Conservation (phyloP, 2,888 invertebrate genomes). For the Thera obeliscata region DNA sequence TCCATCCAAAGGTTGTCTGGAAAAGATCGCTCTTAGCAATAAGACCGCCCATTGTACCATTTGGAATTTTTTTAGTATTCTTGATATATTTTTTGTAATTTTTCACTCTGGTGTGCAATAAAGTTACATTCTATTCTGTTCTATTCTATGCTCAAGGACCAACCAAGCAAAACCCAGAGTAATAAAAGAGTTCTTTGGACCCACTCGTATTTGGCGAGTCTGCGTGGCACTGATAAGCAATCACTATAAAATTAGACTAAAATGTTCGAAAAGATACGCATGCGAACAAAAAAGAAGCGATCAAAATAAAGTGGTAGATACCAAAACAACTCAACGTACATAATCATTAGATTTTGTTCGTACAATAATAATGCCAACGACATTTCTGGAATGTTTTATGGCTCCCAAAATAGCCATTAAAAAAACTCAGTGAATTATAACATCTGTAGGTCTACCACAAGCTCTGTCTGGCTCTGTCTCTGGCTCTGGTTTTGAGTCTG, state of each 20-base stretch:
- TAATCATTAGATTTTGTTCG: conserved; percentile 1
- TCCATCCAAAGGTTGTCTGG: no score
- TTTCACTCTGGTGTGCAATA: no score
- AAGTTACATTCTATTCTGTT: no score
- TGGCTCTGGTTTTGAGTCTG: no score
- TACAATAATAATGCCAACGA: conserved; percentile 16
- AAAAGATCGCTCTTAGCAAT: no score
- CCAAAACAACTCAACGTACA: conserved; percentile 6
- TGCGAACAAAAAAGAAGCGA: conserved; percentile 1
- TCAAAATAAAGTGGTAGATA: conserved; percentile 12
- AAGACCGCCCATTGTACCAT: no score
- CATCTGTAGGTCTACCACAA: background rate
- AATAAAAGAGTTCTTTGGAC: no score
- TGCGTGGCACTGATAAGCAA: background rate
- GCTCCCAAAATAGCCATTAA: conserved; percentile 20
- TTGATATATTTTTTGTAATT: no score
- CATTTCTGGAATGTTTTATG: conserved; percentile 10
- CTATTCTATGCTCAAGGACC: no score
- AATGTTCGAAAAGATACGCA: background rate
- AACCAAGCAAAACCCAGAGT: no score
- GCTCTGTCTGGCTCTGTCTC: no score
- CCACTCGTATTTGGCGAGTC: background rate
- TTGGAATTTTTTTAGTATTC: no score
- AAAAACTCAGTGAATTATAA: conserved; percentile 16
- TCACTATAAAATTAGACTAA: background rate